Percentiles rank a stretch among this genome's conserved stretches.
Conservation (phyloP, 53 echinoderm and acorn worm genomes). For the Temnopleurus reevesii region DNA sequence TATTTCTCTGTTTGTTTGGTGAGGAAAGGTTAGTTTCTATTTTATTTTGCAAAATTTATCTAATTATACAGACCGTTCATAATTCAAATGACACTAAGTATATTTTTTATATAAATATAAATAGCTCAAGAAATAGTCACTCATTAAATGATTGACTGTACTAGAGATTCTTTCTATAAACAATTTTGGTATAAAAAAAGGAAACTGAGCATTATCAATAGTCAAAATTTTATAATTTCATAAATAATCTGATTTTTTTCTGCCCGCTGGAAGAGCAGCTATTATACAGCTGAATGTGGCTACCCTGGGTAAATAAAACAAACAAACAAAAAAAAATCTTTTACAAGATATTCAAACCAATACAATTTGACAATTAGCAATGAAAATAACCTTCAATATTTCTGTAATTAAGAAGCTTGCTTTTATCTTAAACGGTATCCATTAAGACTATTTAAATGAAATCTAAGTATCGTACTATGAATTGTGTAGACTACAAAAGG, state of each 20-base stretch:
- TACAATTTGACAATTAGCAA: too few relatives aligned
- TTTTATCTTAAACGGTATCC: background rate
- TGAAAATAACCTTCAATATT: too few relatives aligned
- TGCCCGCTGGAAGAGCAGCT: too few relatives aligned
- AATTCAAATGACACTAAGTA: background rate
- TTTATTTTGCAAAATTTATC: background rate
- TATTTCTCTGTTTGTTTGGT: background rate
- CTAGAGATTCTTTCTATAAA: too few relatives aligned
- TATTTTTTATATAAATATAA: background rate
- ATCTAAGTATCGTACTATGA: background rate
- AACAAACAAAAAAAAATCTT: too few relatives aligned
- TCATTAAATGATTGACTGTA: too few relatives aligned
- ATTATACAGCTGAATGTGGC: too few relatives aligned
- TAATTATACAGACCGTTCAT: background rate
- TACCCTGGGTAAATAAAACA: too few relatives aligned
- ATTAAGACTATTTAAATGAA: background rate
- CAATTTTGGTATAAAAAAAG: too few relatives aligned
- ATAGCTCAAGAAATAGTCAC: too few relatives aligned
- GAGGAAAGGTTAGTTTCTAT: constrained; percentile 16
- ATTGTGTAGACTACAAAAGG: background rate
- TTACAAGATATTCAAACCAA: too few relatives aligned
- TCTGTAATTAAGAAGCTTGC: background rate
- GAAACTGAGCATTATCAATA: too few relatives aligned
- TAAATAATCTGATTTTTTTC: background rate
- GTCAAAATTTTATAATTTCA: background rate